Percentiles rank a stretch among this genome's conserved stretches.
Evolutionary conservation across 2,797 vertebrate genomes (phyloP).

Genomic region (Phoeniculus purpureus): DNA sequence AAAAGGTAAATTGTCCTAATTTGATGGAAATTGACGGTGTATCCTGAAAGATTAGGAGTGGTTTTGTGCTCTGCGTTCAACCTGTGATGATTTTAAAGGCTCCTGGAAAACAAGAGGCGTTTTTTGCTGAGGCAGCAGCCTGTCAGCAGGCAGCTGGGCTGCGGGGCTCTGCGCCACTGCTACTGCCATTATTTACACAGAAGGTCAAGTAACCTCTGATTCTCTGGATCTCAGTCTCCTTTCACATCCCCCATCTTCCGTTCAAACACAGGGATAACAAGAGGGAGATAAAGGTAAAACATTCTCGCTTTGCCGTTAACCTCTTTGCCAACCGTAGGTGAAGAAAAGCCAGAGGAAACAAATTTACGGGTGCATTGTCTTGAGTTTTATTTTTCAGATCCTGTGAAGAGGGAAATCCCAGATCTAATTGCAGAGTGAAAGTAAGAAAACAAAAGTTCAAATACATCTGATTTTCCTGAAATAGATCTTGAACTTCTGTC

Average conservation of each 20-base stretch:
- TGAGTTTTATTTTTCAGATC: neutral
- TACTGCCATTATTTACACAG: conserved; percentile 32
- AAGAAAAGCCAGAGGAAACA: neutral
- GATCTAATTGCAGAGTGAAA: neutral
- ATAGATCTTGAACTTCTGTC: neutral
- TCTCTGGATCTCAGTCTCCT: neutral
- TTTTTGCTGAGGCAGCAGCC: neutral
- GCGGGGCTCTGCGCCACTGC: neutral
- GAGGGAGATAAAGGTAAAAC: neutral
- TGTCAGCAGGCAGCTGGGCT: conserved; percentile 28
- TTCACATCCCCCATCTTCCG: neutral
- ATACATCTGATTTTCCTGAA: neutral
- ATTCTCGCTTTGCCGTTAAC: neutral
- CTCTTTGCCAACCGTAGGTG: neutral
- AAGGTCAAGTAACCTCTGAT: conserved; percentile 22
- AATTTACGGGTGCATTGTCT: neutral
- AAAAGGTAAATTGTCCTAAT: neutral
- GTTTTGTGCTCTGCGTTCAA: neutral
- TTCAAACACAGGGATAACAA: neutral
- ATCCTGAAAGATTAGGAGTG: neutral
- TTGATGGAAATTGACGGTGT: neutral
- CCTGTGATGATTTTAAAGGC: neutral
- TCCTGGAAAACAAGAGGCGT: neutral
- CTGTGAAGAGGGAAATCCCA: neutral
- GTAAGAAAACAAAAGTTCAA: neutral